Conservation (phyloP, 1,140 invertebrate genomes). For the Drosophila rufa region DNA sequence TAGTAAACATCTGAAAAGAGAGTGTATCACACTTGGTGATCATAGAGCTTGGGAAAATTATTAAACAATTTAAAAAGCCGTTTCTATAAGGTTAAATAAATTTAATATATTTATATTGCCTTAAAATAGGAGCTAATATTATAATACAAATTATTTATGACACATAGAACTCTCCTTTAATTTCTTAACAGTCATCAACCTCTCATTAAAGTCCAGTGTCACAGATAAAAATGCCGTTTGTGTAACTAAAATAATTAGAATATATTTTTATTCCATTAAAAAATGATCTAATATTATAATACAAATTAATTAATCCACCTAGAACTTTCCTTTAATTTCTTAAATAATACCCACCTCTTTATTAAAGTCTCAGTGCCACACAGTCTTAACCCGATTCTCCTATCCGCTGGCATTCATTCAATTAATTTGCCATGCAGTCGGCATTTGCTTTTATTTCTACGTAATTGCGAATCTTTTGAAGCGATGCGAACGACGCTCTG, state of each 20-base stretch:
- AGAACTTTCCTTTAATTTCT: not conserved
- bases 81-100: not conserved
- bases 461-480: slow-evolving; percentile 72
- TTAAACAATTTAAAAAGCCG: no score
- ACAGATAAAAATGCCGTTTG: not conserved
- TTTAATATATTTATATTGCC: not conserved
- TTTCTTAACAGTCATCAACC: no score
- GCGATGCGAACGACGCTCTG: slow-evolving; percentile 52
- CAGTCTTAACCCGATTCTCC: slow-evolving; percentile 1
- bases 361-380: slow-evolving; percentile 3
- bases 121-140: not conserved
- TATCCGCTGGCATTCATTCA: slow-evolving; percentile 29
- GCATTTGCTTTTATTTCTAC: slow-evolving; percentile 74
- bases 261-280: not conserved
- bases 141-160: not conserved
- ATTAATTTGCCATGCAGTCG: slow-evolving; percentile 65
- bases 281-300: not conserved
- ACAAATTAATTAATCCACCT: not conserved
- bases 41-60: not conserved
- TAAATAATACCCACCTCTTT: not conserved
- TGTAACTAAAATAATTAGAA: not conserved
- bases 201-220: not conserved
- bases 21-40: slow-evolving; percentile 3
- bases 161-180: not conserved
- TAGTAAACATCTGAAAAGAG: slow-evolving; percentile 9